Conservation (phyloP, 2,888 invertebrate species). For the Drosophila multiciliata region DNA sequence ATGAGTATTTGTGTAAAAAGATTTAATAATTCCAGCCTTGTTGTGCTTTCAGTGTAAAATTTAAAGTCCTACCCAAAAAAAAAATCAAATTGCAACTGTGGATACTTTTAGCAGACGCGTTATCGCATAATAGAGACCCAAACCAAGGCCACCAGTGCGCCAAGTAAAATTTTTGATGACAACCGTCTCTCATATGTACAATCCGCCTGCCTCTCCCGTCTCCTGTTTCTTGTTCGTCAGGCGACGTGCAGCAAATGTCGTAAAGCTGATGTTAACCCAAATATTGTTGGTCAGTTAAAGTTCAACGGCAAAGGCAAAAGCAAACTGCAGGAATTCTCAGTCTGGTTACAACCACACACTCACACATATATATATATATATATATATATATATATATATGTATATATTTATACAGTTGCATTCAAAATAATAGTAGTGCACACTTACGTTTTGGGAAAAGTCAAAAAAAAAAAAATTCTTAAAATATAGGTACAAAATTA, state of each 20-base stretch:
- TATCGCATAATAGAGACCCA: slow-evolving; percentile 9
- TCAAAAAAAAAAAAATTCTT: too few relatives aligned
- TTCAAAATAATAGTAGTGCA: background rate
- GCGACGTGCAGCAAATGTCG: slow-evolving; percentile 2
- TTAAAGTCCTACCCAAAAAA: background rate
- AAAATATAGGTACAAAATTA: background rate
- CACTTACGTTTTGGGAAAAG: background rate
- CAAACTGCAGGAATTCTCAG: slow-evolving; percentile 17
- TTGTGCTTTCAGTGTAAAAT: background rate
- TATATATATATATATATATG: background rate
- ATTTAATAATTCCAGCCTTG: too few relatives aligned
- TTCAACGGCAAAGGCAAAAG: background rate
- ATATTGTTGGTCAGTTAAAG: slow-evolving; percentile 28
- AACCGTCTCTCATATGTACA: slow-evolving; percentile 2
- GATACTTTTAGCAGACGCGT: slow-evolving; percentile 3
- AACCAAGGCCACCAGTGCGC: background rate
- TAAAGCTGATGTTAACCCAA: slow-evolving; percentile 25
- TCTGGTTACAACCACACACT: slow-evolving; percentile 9
- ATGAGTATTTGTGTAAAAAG: too few relatives aligned
- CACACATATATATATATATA: slow-evolving; percentile 1
- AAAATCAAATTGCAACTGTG: background rate
- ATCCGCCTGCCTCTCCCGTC: background rate
- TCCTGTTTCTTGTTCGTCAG: slow-evolving; percentile 4
- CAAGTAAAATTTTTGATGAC: slow-evolving; percentile 8
- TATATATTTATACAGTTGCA: background rate